Evolutionary conservation across 2,797 vertebrate species (phyloP).

Genomic region (Agapornis canus): DNA sequence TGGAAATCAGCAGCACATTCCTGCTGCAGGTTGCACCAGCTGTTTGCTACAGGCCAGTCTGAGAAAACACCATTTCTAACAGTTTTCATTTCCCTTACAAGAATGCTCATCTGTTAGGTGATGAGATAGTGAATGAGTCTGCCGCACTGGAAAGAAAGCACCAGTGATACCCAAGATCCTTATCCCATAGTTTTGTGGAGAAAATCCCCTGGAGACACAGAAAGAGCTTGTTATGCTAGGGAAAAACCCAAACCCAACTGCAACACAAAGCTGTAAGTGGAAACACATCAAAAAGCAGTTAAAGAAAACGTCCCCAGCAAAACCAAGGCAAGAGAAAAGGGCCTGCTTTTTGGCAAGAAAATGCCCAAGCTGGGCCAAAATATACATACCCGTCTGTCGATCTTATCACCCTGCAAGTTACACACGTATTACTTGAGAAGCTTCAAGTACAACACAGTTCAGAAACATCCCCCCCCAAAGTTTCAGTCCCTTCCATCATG

Average conservation of each 20-base stretch:
- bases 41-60: neutral
- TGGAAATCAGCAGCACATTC: neutral
- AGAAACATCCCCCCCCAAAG: neutral
- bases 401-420: constrained; percentile 99
- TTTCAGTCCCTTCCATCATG: neutral
- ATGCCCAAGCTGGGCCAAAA: constrained; percentile 63
- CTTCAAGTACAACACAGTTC: neutral
- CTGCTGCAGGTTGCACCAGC: neutral
- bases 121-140: neutral
- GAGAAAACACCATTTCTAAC: neutral
- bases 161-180: constrained; percentile 21
- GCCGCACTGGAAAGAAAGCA: constrained; percentile 21
- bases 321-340: constrained; percentile 77
- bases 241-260: constrained; percentile 30
- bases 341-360: constrained; percentile 73
- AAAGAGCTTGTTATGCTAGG: constrained; percentile 37
- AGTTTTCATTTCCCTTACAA: neutral
- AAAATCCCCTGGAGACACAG: constrained; percentile 13
- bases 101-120: neutral
- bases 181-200: constrained; percentile 39
- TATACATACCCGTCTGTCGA: constrained; percentile 96
- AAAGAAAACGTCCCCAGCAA: constrained; percentile 77
- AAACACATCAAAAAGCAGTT: constrained; percentile 77
- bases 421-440: constrained; percentile 69
- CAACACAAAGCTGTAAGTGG: constrained; percentile 72